These are phyloP conservation scores for Anagyrus pseudococci DNA, from an alignment of 2,888 invertebrate genomes.

Conservation along the genomic window DNA sequence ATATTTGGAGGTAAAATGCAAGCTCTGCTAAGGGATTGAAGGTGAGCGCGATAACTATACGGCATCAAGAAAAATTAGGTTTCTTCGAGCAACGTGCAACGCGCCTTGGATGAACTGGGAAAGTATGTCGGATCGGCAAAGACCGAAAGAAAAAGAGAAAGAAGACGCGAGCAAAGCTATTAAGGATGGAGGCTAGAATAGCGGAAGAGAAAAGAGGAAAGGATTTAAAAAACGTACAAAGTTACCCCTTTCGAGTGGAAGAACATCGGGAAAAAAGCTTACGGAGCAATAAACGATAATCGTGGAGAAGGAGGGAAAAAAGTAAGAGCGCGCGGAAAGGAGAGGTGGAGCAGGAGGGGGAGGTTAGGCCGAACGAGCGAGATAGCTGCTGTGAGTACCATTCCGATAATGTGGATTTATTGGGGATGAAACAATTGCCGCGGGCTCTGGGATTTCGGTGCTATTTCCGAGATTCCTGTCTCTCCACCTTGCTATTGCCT, in stretches of 20 bases:
- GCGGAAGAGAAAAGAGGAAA: background rate
- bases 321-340: background rate
- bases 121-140: no score
- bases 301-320: background rate
- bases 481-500: background rate
- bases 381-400: no score
- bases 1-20: no score
- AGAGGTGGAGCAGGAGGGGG: background rate
- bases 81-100: no score
- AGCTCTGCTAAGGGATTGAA: no score
- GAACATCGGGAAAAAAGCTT: conserved; percentile 5
- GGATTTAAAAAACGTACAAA: no score
- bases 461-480: background rate
- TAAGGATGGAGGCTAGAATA: no score
- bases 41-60: no score
- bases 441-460: background rate
- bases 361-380: no score
- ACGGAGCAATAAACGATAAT: conserved; percentile 16
- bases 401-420: conserved; percentile 27
- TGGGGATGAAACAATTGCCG: conserved; percentile 13
- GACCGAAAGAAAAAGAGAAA: background rate
- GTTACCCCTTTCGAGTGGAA: no score
- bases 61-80: no score
- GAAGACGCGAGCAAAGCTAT: background rate
- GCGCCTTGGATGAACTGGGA: no score